Percentiles rank a stretch among this genome's conserved stretches.
phyloP scores from a whole-genome alignment of 35 echinoderm and acorn worm genomes.

The Lytechinus pictus region DNA sequence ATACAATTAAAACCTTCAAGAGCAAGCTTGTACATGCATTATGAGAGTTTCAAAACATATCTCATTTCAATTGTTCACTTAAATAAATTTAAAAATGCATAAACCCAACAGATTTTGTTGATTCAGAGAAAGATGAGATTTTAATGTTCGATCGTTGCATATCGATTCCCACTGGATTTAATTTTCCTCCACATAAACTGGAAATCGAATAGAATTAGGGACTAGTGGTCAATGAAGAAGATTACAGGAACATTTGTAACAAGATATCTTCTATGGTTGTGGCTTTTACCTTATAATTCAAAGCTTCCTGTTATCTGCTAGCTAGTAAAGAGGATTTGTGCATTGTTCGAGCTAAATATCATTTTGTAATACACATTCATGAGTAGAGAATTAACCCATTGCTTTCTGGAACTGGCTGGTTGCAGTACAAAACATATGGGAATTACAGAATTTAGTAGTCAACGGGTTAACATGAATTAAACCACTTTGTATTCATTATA shows the following conservation, averaged over 20 bases:
- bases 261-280: background rate
- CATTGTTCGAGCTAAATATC: background rate
- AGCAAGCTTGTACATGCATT: too few species aligned
- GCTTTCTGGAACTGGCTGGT: too few species aligned
- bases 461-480: background rate
- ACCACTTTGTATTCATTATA: background rate
- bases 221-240: background rate
- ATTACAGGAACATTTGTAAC: background rate
- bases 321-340: background rate
- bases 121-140: background rate
- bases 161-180: background rate
- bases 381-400: background rate
- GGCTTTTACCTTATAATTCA: background rate
- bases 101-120: background rate
- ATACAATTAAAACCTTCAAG: too few species aligned
- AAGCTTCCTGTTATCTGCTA: background rate
- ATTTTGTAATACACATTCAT: background rate
- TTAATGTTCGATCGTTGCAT: background rate
- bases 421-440: too few species aligned
- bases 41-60: background rate
- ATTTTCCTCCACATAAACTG: background rate
- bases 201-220: background rate
- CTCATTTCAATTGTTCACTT: background rate
- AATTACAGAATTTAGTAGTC: too few species aligned
- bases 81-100: background rate